phyloP scores from a whole-genome alignment of 2,888 invertebrate genomes.

The Allacma fusca region DNA sequence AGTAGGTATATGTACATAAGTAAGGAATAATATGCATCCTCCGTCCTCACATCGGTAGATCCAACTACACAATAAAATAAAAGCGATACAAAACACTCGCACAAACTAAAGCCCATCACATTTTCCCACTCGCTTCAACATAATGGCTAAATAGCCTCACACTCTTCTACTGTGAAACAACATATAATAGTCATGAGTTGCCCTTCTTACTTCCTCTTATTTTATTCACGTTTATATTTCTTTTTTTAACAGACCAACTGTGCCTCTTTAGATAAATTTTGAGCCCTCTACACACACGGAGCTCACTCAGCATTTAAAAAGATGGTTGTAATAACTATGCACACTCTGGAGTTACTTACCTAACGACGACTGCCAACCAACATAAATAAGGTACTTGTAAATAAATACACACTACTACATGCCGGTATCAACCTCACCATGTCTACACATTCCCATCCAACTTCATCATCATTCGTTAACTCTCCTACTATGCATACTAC shows the following conservation, averaged over 20 bases:
- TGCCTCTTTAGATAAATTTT: background rate
- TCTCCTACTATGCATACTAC: too few relatives aligned
- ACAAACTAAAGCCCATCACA: background rate
- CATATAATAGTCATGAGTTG: conserved; percentile 30
- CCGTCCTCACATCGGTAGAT: background rate
- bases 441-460: background rate
- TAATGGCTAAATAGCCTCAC: conserved; percentile 23
- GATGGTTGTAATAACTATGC: too few relatives aligned
- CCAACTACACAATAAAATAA: background rate
- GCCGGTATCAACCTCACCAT: background rate
- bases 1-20: background rate
- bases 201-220: conserved; percentile 28
- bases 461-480: background rate
- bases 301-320: too few relatives aligned
- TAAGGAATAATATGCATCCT: too few relatives aligned
- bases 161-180: conserved; percentile 14
- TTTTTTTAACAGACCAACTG: background rate
- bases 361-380: too few relatives aligned
- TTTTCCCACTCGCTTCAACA: conserved; percentile 8
- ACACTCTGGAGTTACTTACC: too few relatives aligned
- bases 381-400: too few relatives aligned
- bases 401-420: too few relatives aligned
- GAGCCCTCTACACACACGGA: too few relatives aligned
- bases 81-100: background rate
- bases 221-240: conserved; percentile 1